Conservation (phyloP, 2,888 invertebrate species). For the Luperina testacea region DNA sequence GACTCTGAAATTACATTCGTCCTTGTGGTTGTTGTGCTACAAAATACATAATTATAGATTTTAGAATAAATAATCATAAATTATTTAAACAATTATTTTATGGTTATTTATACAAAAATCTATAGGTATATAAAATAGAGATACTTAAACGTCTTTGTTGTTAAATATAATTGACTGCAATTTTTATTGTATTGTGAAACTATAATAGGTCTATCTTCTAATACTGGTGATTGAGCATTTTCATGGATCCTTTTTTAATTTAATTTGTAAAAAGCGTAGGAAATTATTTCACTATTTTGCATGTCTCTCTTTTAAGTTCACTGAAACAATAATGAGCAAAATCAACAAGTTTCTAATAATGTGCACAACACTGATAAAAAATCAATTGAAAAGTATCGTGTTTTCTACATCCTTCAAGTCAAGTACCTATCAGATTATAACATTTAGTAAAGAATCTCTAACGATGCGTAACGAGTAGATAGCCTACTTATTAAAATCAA, state of each 20-base stretch:
- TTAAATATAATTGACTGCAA: background rate
- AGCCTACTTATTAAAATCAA: conserved; percentile 5
- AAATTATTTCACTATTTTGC: background rate
- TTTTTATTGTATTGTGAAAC: background rate
- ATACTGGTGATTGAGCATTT: background rate
- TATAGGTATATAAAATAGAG: background rate
- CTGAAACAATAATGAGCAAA: background rate
- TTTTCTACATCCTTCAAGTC: background rate
- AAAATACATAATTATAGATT: background rate
- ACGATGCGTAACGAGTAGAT: background rate
- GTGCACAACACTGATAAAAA: background rate
- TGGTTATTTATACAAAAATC: background rate
- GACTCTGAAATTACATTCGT: background rate
- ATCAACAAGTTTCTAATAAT: background rate
- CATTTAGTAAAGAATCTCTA: background rate
- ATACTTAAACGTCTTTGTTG: background rate
- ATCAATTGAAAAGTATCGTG: background rate
- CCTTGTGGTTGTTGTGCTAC: conserved; percentile 14
- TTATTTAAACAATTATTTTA: background rate
- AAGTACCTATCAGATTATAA: background rate
- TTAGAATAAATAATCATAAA: conserved; percentile 15
- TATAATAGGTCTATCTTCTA: background rate
- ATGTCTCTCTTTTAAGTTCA: background rate
- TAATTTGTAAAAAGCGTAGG: background rate
- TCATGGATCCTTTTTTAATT: background rate